Percentiles rank a stretch among this genome's conserved stretches.
phyloP scores from a whole-genome alignment of 2,888 invertebrate genomes.

The Latrodectus hesperus region DNA sequence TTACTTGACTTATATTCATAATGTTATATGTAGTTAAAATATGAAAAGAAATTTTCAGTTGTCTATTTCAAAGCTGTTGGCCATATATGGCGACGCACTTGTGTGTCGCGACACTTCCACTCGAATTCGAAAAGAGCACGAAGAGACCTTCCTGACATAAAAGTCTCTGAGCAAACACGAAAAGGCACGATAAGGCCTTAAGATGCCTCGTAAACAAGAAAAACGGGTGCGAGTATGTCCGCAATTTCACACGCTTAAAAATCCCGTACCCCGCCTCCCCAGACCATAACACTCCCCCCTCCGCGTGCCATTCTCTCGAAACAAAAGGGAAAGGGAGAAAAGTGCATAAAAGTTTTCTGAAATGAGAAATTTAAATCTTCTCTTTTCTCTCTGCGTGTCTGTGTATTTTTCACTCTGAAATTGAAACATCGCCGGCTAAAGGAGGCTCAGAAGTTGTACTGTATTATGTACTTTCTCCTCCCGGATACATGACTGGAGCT shows the following conservation, averaged over 20 bases:
- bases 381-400: not conserved
- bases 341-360: conserved; percentile 30
- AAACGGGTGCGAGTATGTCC: conserved; percentile 46
- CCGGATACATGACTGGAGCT: not conserved
- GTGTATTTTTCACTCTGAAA: conserved; percentile 10
- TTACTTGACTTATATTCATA: too few species aligned
- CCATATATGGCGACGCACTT: not conserved
- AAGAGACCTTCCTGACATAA: conserved; percentile 23
- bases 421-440: conserved; percentile 17
- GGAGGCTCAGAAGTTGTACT: not conserved
- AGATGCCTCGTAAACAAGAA: conserved; percentile 53
- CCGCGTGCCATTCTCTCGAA: not conserved
- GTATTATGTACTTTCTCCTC: conserved; percentile 16
- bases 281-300: conserved; percentile 46
- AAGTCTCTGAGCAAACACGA: conserved; percentile 55
- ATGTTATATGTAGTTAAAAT: too few species aligned
- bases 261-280: conserved; percentile 14
- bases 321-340: conserved; percentile 26
- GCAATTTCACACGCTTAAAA: conserved; percentile 46
- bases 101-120: not conserved
- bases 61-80: not conserved
- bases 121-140: not conserved
- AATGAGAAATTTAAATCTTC: conserved; percentile 48
- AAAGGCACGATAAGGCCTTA: conserved; percentile 56
- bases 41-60: not conserved